Evolutionary conservation across 2,888 invertebrate genomes (phyloP), one percentile per base, ranked within the genome.

Genomic region (Laspeyria flexula): DNA sequence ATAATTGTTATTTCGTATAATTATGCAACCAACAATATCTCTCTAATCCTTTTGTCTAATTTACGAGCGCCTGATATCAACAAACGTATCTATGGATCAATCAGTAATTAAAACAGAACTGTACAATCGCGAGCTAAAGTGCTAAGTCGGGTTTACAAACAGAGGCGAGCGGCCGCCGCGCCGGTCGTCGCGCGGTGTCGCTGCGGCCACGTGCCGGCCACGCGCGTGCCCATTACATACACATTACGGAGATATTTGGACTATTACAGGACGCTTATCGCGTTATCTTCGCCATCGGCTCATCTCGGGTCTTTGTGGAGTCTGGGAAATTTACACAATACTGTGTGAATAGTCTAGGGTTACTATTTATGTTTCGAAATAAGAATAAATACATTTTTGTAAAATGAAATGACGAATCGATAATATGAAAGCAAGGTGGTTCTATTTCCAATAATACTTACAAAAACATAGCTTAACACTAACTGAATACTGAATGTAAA

Each of bases 111-210:
- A 88, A 88, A 81, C 67, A 74, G 60, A 60, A 55, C 50, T 53
- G 78, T 79, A 77, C 81, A 75, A 77, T 71, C 81, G 78, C 64
- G 65, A 65, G 60, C 75, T 78, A 85, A 85, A 90, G 90, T 90
- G 90, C 85, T 90, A 89, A 90, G 88, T 88, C 87, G 75, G 79
- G 83, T 86, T 77, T 82, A 76, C 85, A 86, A 85, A 87, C 84
- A 86, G 61, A 69, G 60, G 7, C 33, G 41, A 18, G 9, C 9
- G 16, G 30, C 49, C 55, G 65, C 41, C 51, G n/a, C n/a, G n/a
- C n/a, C n/a, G n/a, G n/a, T n/a, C n/a, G 48, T 43, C 52, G 60
- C 57, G 71, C 59, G 55, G 63, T 23, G 47, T 44, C 46, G 73
- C 39, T 83, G 11, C 39, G 27, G 35, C 6, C 69, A 83, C 86